Evolutionary conservation across 2,888 invertebrate genomes (phyloP).

Genomic region (Ormyrus rosae): DNA sequence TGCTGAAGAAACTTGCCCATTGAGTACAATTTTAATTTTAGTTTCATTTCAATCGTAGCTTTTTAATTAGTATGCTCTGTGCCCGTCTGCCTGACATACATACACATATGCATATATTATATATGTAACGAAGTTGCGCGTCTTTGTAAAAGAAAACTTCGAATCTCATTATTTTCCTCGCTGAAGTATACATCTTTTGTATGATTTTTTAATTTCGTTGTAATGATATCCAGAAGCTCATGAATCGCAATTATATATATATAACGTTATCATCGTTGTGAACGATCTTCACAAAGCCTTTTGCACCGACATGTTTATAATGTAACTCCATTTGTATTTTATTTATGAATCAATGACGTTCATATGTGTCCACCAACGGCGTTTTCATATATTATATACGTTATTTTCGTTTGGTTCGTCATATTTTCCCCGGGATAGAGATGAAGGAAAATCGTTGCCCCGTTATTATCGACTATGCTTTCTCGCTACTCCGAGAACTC

Average conservation of each 20-base stretch:
- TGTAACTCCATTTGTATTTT: slow-evolving; percentile 20
- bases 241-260: slow-evolving; percentile 43
- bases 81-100: slow-evolving; percentile 33
- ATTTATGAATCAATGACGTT: slow-evolving; percentile 36
- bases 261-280: slow-evolving; percentile 42
- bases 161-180: slow-evolving; percentile 54
- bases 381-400: slow-evolving; percentile 42
- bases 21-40: slow-evolving; percentile 58
- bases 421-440: slow-evolving; percentile 58
- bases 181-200: slow-evolving; percentile 42
- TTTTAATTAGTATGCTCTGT: slow-evolving; percentile 16
- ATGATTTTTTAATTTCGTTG: slow-evolving; percentile 18
- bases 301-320: slow-evolving; percentile 47
- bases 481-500: slow-evolving; percentile 70
- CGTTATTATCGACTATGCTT: slow-evolving; percentile 62
- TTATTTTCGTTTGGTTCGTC: slow-evolving; percentile 56
- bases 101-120: slow-evolving; percentile 1
- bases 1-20: slow-evolving; percentile 53
- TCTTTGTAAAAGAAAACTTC: slow-evolving; percentile 33
- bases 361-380: slow-evolving; percentile 34
- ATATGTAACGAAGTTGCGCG: slow-evolving; percentile 36
- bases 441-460: slow-evolving; percentile 55
- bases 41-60: slow-evolving; percentile 43
- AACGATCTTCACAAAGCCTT: slow-evolving; percentile 52
- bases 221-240: slow-evolving; percentile 10